Evolutionary conservation across 1,140 invertebrate species (phyloP).

Genomic region (Cydia splendana): DNA sequence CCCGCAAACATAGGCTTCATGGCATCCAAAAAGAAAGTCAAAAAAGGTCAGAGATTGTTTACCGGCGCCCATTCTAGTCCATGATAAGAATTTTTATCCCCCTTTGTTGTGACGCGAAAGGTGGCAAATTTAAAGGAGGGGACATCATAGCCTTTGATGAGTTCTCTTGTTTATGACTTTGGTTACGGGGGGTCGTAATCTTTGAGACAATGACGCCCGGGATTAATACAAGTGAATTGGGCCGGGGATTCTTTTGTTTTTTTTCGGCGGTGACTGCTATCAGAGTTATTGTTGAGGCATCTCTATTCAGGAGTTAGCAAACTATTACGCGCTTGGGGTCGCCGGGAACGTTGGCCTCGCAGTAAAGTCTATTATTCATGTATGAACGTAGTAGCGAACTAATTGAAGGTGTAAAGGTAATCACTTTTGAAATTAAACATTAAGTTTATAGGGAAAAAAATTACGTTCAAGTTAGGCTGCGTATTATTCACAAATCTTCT

Average conservation of each 20-base stretch:
- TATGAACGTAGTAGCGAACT: background rate
- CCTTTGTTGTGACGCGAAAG: slow-evolving; percentile 36
- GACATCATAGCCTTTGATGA: slow-evolving; percentile 53
- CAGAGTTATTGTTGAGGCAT: slow-evolving; percentile 25
- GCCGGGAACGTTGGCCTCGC: background rate
- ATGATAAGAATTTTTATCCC: slow-evolving; percentile 39
- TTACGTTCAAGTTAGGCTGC: no score
- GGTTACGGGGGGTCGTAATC: slow-evolving; percentile 47
- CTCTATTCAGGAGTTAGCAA: slow-evolving; percentile 17
- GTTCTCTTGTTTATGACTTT: slow-evolving; percentile 51
- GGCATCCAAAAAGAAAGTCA: slow-evolving; percentile 26
- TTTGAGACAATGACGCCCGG: slow-evolving; percentile 45
- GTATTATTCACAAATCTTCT: no score
- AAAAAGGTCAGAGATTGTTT: slow-evolving; percentile 29
- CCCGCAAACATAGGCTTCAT: background rate
- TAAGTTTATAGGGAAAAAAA: no score
- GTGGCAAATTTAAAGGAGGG: slow-evolving; percentile 47
- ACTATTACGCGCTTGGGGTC: background rate
- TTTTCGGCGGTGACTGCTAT: slow-evolving; percentile 9
- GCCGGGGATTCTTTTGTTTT: slow-evolving; percentile 14
- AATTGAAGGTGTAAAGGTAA: no score
- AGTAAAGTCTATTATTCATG: background rate
- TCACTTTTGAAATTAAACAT: no score
- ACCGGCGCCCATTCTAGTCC: slow-evolving; percentile 33
- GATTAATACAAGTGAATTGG: slow-evolving; percentile 29